Evolutionary conservation across 2,797 vertebrate genomes (phyloP).

Genomic region (Chromobotia macracanthus): DNA sequence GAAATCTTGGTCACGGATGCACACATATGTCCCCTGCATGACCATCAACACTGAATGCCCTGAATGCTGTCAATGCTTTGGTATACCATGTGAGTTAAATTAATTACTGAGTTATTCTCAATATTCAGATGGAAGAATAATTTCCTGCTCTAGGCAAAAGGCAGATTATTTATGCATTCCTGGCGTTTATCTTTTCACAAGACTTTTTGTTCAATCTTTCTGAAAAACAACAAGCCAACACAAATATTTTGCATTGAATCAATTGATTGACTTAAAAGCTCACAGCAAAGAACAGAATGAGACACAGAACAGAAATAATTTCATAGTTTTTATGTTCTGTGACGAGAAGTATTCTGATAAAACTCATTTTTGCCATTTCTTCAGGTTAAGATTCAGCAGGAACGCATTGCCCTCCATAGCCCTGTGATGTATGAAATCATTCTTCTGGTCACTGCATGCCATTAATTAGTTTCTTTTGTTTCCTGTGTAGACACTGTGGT

Average conservation of each 20-base stretch:
- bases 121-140: neutral
- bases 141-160: conserved; percentile 18
- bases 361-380: neutral
- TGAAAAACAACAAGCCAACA: conserved; percentile 29
- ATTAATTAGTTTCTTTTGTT: conserved; percentile 35
- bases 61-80: conserved; percentile 38
- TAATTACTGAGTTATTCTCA: conserved; percentile 21
- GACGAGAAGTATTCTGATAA: conserved; percentile 9
- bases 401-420: neutral
- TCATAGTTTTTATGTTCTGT: conserved; percentile 10
- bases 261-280: conserved; percentile 6
- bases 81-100: conserved; percentile 19
- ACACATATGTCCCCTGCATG: conserved; percentile 24
- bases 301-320: neutral
- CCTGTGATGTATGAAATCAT: conserved; percentile 43
- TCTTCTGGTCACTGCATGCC: conserved; percentile 10
- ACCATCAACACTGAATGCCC: conserved; percentile 21
- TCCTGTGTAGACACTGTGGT: conserved; percentile 88
- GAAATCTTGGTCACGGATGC: conserved; percentile 14
- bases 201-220: neutral
- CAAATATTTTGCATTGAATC: neutral
- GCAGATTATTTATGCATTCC: conserved; percentile 33
- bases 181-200: conserved; percentile 48
- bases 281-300: neutral
- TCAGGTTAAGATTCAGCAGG: conserved; percentile 4